These are phyloP conservation scores for Osmoderma eremita DNA, from an alignment of 2,888 invertebrate species.

Conservation along the genomic window DNA sequence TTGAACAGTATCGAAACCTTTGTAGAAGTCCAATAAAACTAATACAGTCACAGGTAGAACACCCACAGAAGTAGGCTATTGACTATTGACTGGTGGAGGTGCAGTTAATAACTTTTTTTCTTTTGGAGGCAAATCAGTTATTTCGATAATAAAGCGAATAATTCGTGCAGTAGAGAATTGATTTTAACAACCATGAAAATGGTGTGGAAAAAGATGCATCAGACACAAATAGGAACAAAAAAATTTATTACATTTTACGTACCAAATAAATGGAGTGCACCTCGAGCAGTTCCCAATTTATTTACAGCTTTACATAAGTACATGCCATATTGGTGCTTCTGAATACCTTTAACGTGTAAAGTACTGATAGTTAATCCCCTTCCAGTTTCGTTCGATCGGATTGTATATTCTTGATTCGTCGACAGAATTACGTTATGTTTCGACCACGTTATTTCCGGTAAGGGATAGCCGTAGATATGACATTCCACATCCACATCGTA, in stretches of 20 bases:
- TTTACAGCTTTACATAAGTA: slow-evolving; percentile 91
- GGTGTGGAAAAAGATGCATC: not conserved
- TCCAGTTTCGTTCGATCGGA: slow-evolving; percentile 90
- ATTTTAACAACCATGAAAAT: not conserved
- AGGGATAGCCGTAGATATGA: slow-evolving; percentile 94
- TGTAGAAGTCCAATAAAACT: too few species aligned
- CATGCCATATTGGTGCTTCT: slow-evolving; percentile 87
- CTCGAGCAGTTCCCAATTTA: slow-evolving; percentile 85
- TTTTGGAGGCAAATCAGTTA: too few species aligned
- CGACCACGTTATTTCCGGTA: slow-evolving; percentile 91
- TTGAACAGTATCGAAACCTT: too few species aligned
- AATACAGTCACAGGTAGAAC: too few species aligned
- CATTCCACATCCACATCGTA: slow-evolving; percentile 96
- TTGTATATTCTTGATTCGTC: slow-evolving; percentile 91
- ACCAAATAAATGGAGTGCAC: slow-evolving; percentile 85
- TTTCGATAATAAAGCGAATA: too few species aligned
- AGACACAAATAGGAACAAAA: not conserved
- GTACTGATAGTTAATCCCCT: slow-evolving; percentile 94
- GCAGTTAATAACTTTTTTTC: too few species aligned
- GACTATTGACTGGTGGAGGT: too few species aligned
- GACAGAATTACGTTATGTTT: slow-evolving; percentile 84
- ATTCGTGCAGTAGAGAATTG: too few species aligned
- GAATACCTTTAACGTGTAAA: slow-evolving; percentile 86
- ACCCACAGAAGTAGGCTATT: too few species aligned
- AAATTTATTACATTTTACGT: too few species aligned